A percentile compares a stretch with the other conserved stretches of the same genome.
Conservation (phyloP, 2,888 invertebrate species). For the Sarcophaga rosellei region DNA sequence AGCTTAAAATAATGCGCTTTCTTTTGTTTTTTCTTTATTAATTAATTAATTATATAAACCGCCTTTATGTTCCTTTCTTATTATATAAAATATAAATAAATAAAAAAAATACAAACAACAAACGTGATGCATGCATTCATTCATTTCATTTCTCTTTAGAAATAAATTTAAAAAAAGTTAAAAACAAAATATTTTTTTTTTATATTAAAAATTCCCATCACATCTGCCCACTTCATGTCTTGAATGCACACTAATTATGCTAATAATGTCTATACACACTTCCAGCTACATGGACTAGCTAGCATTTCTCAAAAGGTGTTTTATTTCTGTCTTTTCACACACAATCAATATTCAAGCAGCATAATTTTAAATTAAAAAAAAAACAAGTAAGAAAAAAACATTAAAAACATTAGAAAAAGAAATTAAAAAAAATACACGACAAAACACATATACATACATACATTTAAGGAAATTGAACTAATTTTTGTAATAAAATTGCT, state of each 20-base stretch:
- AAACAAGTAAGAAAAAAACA: too few species aligned
- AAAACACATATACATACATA: neutral
- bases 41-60: neutral
- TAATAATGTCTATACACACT: too few species aligned
- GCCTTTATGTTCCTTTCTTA: slow-evolving; percentile 15
- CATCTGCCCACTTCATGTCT: slow-evolving; percentile 29
- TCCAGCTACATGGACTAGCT: too few species aligned
- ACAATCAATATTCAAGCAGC: slow-evolving; percentile 10
- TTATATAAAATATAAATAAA: slow-evolving; percentile 22
- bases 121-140: slow-evolving; percentile 38
- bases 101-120: slow-evolving; percentile 22
- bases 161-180: neutral
- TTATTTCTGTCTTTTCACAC: neutral
- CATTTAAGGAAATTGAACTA: slow-evolving; percentile 23
- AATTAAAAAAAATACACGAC: neutral
- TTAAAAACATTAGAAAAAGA: neutral
- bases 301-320: slow-evolving; percentile 12
- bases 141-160: neutral
- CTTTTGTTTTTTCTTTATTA: slow-evolving; percentile 9
- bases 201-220: slow-evolving; percentile 47
- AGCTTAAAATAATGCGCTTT: neutral
- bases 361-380: neutral
- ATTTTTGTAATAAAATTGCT: neutral
- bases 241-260: slow-evolving; percentile 37
- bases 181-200: too few species aligned